These are phyloP conservation scores for Pseudomyrmex gracilis DNA, from an alignment of 1,140 invertebrate species.

Conservation along the genomic window DNA sequence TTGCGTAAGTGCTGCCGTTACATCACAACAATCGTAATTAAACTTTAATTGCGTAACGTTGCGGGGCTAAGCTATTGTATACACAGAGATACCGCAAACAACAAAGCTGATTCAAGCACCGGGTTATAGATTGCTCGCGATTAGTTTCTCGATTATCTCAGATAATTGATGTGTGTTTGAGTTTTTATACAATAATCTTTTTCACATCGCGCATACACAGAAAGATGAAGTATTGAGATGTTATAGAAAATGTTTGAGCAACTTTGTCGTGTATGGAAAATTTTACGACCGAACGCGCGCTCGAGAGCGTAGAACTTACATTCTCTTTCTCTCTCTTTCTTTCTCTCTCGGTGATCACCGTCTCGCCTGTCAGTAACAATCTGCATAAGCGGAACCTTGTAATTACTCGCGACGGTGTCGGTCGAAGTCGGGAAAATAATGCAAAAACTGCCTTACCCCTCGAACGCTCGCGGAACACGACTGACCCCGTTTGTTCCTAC, in stretches of 20 bases:
- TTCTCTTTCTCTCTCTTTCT: not conserved
- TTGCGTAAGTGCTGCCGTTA: constrained; percentile 13
- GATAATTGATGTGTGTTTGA: not conserved
- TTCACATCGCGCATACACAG: too few relatives aligned
- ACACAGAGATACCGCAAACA: constrained; percentile 38
- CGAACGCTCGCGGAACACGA: constrained; percentile 28
- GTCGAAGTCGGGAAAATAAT: constrained; percentile 37
- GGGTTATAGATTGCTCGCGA: not conserved
- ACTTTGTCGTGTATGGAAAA: not conserved
- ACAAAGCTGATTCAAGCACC: constrained; percentile 19
- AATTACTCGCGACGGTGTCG: constrained; percentile 32
- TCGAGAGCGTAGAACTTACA: constrained; percentile 16
- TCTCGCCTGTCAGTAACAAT: constrained; percentile 42
- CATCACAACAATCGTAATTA: constrained; percentile 45
- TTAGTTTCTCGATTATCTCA: constrained; percentile 37
- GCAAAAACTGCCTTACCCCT: constrained; percentile 22
- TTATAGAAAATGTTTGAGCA: constrained; percentile 4
- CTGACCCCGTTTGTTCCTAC: constrained; percentile 46
- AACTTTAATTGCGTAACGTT: constrained; percentile 46
- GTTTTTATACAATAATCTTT: not conserved
- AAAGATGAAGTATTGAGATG: too few relatives aligned
- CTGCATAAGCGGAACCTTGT: constrained; percentile 43
- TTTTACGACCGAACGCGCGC: constrained; percentile 3
- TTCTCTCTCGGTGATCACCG: not conserved
- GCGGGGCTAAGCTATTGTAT: not conserved